Percentiles rank a stretch among this genome's conserved stretches.
Evolutionary conservation across 2,113 vertebrate species (phyloP).

Genomic region (Platanista minor): DNA sequence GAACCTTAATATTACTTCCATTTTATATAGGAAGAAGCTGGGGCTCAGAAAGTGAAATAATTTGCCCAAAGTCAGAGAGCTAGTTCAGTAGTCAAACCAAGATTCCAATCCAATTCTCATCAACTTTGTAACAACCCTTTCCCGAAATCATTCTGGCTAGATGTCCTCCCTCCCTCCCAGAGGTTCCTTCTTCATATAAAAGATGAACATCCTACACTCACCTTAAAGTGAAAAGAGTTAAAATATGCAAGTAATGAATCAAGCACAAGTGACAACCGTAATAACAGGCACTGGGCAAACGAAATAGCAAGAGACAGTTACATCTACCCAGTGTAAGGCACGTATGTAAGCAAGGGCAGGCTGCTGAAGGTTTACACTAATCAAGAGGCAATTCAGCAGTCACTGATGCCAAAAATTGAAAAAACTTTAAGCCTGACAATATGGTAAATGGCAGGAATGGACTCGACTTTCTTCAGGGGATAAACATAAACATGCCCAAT

Average conservation of each 20-base stretch:
- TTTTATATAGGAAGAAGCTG: background rate
- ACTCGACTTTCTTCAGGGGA: background rate
- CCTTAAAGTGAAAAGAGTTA: background rate
- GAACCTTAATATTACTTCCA: background rate
- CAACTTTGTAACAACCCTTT: too few species aligned
- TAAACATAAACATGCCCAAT: background rate
- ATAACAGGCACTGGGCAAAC: too few species aligned
- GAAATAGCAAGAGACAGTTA: background rate
- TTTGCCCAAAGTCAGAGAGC: background rate
- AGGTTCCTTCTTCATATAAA: background rate
- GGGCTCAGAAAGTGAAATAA: background rate
- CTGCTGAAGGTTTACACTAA: background rate
- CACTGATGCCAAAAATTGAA: fast-evolving
- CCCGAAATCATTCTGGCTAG: background rate
- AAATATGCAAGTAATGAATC: background rate
- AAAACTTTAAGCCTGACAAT: background rate
- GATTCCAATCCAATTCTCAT: background rate
- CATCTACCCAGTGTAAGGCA: background rate
- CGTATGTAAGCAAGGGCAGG: background rate
- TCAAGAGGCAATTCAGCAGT: too few species aligned
- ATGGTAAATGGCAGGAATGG: background rate
- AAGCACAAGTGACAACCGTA: background rate
- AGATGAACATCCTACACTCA: background rate
- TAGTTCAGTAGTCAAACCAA: background rate
- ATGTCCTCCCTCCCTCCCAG: background rate